A percentile compares a stretch with the other conserved stretches of the same genome.
phyloP scores from a whole-genome alignment of 2,113 vertebrate genomes.

The Melanocharis versteri region DNA sequence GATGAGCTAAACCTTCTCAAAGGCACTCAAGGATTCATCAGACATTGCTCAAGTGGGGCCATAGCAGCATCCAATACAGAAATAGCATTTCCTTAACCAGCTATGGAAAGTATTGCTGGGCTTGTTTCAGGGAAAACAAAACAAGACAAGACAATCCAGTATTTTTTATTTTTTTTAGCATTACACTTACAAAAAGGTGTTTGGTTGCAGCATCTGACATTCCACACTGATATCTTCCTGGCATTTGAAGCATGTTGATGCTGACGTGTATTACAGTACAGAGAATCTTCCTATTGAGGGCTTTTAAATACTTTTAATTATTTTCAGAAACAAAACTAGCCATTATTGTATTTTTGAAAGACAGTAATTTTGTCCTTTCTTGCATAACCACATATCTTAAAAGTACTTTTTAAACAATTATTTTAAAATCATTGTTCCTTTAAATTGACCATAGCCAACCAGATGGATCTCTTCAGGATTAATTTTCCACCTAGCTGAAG shows the following conservation, averaged over 20 bases:
- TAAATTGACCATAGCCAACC: slow-evolving; percentile 18
- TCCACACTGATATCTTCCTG: background rate
- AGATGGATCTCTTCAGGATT: slow-evolving; percentile 13
- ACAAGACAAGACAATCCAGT: background rate
- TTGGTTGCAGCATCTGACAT: background rate
- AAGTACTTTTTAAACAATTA: background rate
- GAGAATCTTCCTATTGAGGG: background rate
- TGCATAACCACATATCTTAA: background rate
- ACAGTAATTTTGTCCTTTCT: background rate
- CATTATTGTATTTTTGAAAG: background rate
- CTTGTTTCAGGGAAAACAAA: background rate
- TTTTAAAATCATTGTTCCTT: background rate
- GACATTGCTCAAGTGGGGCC: background rate
- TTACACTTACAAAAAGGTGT: background rate
- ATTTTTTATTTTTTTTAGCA: background rate
- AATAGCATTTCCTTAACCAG: background rate
- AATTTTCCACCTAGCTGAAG: slow-evolving; percentile 41
- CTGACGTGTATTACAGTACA: background rate
- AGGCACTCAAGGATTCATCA: background rate
- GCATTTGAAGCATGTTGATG: background rate
- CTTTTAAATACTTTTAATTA: background rate
- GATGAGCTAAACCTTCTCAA: background rate
- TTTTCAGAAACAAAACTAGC: background rate
- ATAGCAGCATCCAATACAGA: background rate
- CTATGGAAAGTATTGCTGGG: background rate